Evolutionary conservation across 1,140 invertebrate genomes (phyloP), one percentile per base, ranked within the genome.

Genomic region (Trichonephila clavata): DNA sequence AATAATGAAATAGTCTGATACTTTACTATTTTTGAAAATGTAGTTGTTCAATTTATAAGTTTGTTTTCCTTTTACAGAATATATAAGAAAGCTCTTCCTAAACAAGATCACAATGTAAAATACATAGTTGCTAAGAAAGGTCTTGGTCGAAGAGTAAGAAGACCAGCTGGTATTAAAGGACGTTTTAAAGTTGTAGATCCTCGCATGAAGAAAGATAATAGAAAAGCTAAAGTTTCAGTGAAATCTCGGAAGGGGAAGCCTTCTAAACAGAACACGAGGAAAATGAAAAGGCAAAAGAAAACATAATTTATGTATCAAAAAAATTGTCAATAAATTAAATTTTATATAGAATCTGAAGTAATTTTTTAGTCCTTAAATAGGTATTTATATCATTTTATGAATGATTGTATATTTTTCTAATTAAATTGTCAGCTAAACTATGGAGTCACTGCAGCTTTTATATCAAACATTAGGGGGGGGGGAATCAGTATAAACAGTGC

Each of bases 101-200:
- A 96, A 80, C 97, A 98, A 81, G 99, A 99, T 95, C 97, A 98
- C 95, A 98, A 99, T 95, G 96, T 99, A 0, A 98, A 97, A 0
- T 99, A 99, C 95, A 98, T 99, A 0, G 98, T 99, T 0, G 97
- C 98, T 21, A 99, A 99, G 95, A 99, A 99, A 96, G 97, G 98
- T 94, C 97, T 96, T 1, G 97, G 97, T 0, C 99, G 98, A 95
- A 97, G 97, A 86, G 97, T 97, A 50, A 96, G 96, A 61, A 96
- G 98, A 95, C 99, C 99, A 0, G 95, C 97, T 0, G 98, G 98
- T 32, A 97, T 99, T 0, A 98, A 98, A 96, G 99, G 99, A 90
- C 97, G 96, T 20, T 99, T 98, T 95, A 99, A 98, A 95, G 97
- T 99, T 5, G 99, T 99, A 0, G 99, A 99, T 97, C 97, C 97